Conservation (phyloP, 2,888 invertebrate species). For the Incurvaria masculella region DNA sequence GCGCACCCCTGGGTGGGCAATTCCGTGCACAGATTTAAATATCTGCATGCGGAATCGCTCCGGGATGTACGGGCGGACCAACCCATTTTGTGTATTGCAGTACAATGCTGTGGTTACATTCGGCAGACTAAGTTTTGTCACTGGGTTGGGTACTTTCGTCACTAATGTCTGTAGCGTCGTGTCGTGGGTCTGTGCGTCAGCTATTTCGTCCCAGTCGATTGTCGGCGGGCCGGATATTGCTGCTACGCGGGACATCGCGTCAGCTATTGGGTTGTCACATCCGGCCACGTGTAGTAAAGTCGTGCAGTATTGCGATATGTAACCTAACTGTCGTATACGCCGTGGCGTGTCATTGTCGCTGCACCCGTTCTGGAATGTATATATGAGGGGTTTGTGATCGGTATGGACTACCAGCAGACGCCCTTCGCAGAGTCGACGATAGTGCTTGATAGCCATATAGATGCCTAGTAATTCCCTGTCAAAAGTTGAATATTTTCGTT, state of each 20-base stretch:
- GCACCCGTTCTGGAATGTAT: neutral
- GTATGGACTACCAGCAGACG: slow-evolving; percentile 7
- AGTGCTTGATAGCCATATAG: slow-evolving; percentile 10
- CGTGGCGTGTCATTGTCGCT: neutral
- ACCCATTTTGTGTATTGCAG: neutral
- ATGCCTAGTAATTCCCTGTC: slow-evolving; percentile 13
- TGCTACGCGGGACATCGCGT: neutral
- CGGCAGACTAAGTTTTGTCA: neutral
- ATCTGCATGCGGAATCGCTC: neutral
- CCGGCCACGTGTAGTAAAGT: neutral
- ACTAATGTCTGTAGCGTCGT: neutral
- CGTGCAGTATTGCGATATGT: neutral
- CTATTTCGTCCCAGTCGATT: neutral
- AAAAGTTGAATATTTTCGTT: slow-evolving; percentile 11
- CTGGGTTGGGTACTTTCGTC: neutral
- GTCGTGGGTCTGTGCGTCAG: neutral
- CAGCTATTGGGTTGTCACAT: neutral
- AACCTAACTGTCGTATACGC: neutral
- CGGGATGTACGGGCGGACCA: too few species aligned
- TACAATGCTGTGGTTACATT: neutral
- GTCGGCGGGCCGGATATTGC: neutral
- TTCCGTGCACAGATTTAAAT: neutral
- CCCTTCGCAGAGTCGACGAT: slow-evolving; percentile 8
- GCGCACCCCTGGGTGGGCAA: neutral
- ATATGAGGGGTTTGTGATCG: slow-evolving; percentile 6